Percentiles rank a stretch among this genome's conserved stretches.
Conservation (phyloP, 1,140 invertebrate species). For the Leguminivora glycinivorella region DNA sequence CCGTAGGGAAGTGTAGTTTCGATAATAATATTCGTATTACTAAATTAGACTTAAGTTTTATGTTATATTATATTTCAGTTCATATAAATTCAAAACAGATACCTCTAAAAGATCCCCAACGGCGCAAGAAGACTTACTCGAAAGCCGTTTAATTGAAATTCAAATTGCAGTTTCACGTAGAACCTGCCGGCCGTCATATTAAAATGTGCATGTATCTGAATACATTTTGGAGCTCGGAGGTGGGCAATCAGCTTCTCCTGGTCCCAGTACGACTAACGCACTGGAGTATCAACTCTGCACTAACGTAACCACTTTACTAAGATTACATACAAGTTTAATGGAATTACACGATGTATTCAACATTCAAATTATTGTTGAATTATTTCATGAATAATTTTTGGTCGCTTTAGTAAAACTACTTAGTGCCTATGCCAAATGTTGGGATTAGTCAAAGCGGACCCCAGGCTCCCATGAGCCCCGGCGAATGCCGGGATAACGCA, state of each 20-base stretch:
- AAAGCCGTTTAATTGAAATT: slow-evolving; percentile 15
- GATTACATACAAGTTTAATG: not conserved
- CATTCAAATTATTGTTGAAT: no score
- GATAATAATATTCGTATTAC: no score
- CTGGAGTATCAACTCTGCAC: not conserved
- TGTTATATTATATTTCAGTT: no score
- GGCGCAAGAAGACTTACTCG: slow-evolving; percentile 6
- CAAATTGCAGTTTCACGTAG: slow-evolving; percentile 16
- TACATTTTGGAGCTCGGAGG: slow-evolving; percentile 9
- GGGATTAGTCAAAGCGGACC: no score
- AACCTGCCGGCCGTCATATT: slow-evolving; percentile 8
- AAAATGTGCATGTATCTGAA: slow-evolving; percentile 17
- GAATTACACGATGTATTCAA: no score
- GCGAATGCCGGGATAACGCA: no score
- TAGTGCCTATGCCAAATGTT: no score
- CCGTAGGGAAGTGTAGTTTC: no score
- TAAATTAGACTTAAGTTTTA: no score
- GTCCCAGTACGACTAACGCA: not conserved
- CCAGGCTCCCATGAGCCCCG: no score
- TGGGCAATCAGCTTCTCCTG: not conserved
- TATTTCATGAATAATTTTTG: no score
- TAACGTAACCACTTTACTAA: not conserved
- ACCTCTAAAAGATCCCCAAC: not conserved
- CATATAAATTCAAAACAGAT: not conserved
- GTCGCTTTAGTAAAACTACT: no score